A percentile compares a stretch with the other conserved stretches of the same genome.
These are phyloP conservation scores for Melieria picta DNA, from an alignment of 2,888 invertebrate genomes.

Conservation along the genomic window DNA sequence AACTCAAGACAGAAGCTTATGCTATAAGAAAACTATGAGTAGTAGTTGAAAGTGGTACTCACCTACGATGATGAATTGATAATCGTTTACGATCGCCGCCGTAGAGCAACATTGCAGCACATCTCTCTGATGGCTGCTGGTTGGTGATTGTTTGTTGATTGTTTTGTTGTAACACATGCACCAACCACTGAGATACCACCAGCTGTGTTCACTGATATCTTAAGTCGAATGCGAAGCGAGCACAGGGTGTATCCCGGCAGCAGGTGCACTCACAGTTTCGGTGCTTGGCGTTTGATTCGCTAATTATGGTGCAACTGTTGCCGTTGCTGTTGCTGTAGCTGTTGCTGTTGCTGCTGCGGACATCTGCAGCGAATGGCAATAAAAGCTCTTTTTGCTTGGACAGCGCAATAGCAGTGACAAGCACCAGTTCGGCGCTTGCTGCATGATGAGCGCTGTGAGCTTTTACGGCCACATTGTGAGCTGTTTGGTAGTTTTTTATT, in stretches of 20 bases:
- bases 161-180: constrained; percentile 49
- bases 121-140: neutral
- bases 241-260: constrained; percentile 97
- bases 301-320: constrained; percentile 4
- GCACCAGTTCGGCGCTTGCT: too few relatives aligned
- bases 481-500: too few relatives aligned
- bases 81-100: too few relatives aligned
- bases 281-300: neutral
- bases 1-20: constrained; percentile 31
- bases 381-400: too few relatives aligned
- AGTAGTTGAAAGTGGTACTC: neutral
- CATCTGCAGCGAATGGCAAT: too few relatives aligned
- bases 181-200: constrained; percentile 96
- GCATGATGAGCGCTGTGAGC: too few relatives aligned
- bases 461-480: too few relatives aligned
- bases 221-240: constrained; percentile 77
- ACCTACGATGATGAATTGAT: too few relatives aligned
- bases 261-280: constrained; percentile 66
- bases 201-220: constrained; percentile 92
- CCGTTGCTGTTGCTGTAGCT: constrained; percentile 22
- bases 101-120: too few relatives aligned
- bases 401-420: too few relatives aligned
- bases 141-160: neutral
- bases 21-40: constrained; percentile 9
- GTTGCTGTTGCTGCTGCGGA: constrained; percentile 5